Evolutionary conservation across 2,113 vertebrate genomes (phyloP), one percentile per base, ranked within the genome.

Genomic region (Clarias batrachus): DNA sequence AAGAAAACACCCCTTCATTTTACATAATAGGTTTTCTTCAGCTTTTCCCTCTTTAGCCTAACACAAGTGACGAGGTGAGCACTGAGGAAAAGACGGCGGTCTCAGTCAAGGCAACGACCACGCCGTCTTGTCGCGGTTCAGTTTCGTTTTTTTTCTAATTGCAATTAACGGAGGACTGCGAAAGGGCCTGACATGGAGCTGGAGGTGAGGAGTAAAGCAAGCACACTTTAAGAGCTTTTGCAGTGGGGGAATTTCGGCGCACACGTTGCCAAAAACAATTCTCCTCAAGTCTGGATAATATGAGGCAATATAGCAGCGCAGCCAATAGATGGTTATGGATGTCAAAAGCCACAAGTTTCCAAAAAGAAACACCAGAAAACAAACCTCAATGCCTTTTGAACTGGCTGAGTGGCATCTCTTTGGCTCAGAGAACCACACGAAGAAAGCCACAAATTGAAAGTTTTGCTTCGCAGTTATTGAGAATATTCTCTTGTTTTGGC

Each of bases 261-360:
- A 65, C 82, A 68, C 82, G 57, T 92, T 94, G 94, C 94, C 94
- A 96, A 95, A 93, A 94, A 95, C 92, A 94, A 95, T 95, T 94
- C 93, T 91, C 86, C 89, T 93, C 92, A 92, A 92, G 92, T 93
- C 90, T 91, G 94, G 93, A 94, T 94, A 94, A 94, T 95, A 93
- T 93, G 95, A 95, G 93, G 95, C 95, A 94, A 94, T 94, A 92
- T 89, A 89, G 93, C 92, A 93, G 92, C 90, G 92, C 52, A 19
- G 92, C 93, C 94, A 93, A 93, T 92, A 90, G 92, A 94, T 93
- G 93, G 93, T 93, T 93, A 91, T 82, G 93, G 94, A 96, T 95
- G 95, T 95, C 94, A 94, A 92, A 92, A 93, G 92, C 94, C 94
- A 52, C 94, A 95, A 94, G 94, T 94, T 95, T 95, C 94, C 94